phyloP scores from a whole-genome alignment of 2,888 invertebrate species.

The Cephus pygmeus region DNA sequence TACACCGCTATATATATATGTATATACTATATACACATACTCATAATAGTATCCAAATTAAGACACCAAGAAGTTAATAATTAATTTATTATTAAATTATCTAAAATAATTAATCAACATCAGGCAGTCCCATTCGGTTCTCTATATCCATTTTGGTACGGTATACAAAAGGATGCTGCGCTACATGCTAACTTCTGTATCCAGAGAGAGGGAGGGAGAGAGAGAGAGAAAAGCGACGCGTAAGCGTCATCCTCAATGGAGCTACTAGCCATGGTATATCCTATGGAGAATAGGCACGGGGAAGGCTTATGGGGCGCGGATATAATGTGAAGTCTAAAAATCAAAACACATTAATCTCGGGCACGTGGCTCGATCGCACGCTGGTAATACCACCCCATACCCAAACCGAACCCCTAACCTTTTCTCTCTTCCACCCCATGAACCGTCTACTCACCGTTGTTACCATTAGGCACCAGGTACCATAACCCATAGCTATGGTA shows the following conservation, averaged over 20 bases:
- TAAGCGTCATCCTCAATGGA: not conserved
- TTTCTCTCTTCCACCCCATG: not conserved
- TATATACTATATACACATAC: too few species aligned
- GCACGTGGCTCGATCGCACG: constrained; percentile 64
- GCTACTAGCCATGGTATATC: not conserved
- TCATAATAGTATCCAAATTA: too few species aligned
- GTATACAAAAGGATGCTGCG: constrained; percentile 3
- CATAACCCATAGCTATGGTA: too few species aligned
- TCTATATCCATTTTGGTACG: not conserved
- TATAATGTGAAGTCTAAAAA: constrained; percentile 64
- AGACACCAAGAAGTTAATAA: too few species aligned
- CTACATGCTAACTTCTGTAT: not conserved
- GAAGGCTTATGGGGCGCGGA: constrained; percentile 48
- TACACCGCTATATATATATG: too few species aligned
- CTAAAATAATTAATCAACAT: constrained; percentile 33
- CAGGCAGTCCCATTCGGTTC: constrained; percentile 1
- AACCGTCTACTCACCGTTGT: not conserved
- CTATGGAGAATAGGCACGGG: constrained; percentile 18
- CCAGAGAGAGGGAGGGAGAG: not conserved
- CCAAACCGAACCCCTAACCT: too few species aligned
- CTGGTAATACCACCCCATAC: constrained; percentile 45
- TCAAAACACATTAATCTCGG: constrained; percentile 66
- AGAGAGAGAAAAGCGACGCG: too few species aligned
- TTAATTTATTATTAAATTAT: constrained; percentile 30
- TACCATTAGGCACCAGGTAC: not conserved